Evolutionary conservation across 2,797 vertebrate genomes (phyloP), one percentile per base, ranked within the genome.

Genomic region (Syngnathus acus): DNA sequence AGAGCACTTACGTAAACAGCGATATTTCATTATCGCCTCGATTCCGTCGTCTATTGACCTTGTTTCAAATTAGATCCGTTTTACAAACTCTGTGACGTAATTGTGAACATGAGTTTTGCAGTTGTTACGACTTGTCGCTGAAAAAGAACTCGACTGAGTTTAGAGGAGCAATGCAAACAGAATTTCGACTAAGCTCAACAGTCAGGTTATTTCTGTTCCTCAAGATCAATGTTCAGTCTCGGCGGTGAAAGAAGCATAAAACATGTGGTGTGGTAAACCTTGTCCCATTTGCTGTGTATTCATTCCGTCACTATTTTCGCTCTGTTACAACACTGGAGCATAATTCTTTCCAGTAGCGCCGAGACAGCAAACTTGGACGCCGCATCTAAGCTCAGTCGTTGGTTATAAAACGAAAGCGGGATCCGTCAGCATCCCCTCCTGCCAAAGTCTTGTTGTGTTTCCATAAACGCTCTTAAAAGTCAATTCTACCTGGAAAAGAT

Each of bases 281-380:
- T 66, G 72, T 66, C 65, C 68, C 59, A 23, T 17, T 32, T 23
- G 16, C 74, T 62, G 65, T 79, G 73, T 72, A 67, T 72, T 78
- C 70, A 80, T 80, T 78, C 67, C 68, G 62, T 70, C 72, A 67
- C 81, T 73, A 67, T 78, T 76, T 88, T 81, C 81, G 77, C 85
- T 72, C 72, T 75, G 74, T 85, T 84, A 72, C 76, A 66, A 72
- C 57, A 53, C 70, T 78, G 51, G 43, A 72, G 70, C 38, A 26
- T 68, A 65, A 78, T 73, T 82, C 72, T 80, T 83, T 87, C 78
- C 78, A 82, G 75, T 67, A 73, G 76, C 37, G 54, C 66, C 69
- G 55, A 61, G 57, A 66, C 50, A 59, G 72, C 48, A 5, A 62
- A 64, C 64, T 65, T 65, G 73, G 72, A 72, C 50, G 21, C 55